Base-by-base conservation (phyloP, 1,140 invertebrate genomes). In the Drosophila littoralis region DNA sequence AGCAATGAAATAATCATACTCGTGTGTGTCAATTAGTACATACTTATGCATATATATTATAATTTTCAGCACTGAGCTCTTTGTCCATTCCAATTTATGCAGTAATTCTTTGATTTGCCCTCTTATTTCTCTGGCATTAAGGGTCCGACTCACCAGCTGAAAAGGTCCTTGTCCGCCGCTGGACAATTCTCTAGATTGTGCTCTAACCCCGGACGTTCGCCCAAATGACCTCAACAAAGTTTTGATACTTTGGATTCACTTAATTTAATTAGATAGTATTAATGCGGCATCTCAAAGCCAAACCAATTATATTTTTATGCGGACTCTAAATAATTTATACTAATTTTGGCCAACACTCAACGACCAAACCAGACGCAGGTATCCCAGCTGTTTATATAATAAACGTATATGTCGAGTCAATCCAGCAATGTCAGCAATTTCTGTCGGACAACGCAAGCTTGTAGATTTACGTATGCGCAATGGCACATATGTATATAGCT, bases 251-350 rank as follows among this genome's bases (percentile, higher is more conserved):
- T 15, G 2, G n/a, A 15, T 13, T 13, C 50, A 17, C 33, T 15
- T 36, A 52, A 36, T 33, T 52, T 15, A 33, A 36, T 52, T 52
- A 36, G 50, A 32, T 32, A n/a, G 12, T 50, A n/a, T 45, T 15
- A 15, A 15, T 12, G 32, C 33, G 13, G 8, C 32, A 15, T 9
- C 15, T 52, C 33, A 52, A 10, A 35, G 33, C 9, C 33, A 52
- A 36, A 36, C 9, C n/a, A 17, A 52, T 52, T 52, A 52, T 17
- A 17, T 7, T 51, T 36, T 52, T 52, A 52, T 52, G 33, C 33
- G 1, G n/a, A 36, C 33, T 52, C 50, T 52, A 52, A 52, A 52
- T 35, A 15, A n/a, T 15, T 1, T 9, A 7, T 9, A 32, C 13
- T 52, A 10, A 17, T 46, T 40, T 42, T 42, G n/a, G 40, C n/a